phyloP scores from a whole-genome alignment of 2,888 invertebrate species.

The Drosophila silvestris region DNA sequence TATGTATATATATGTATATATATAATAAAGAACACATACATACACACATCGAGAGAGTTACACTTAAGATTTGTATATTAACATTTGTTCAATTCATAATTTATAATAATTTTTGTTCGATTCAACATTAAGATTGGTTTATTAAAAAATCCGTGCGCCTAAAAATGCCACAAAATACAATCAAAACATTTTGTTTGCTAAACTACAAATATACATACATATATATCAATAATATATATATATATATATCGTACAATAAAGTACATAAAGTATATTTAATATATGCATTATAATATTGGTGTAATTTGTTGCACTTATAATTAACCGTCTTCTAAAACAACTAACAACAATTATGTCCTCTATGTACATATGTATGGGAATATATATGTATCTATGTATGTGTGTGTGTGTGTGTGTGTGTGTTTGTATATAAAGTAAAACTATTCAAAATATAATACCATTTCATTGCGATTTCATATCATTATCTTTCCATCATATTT shows the following conservation, averaged over 20 bases:
- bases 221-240: neutral
- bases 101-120: constrained; percentile 29
- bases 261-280: constrained; percentile 40
- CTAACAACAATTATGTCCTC: constrained; percentile 60
- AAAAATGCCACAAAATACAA: constrained; percentile 75
- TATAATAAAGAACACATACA: constrained; percentile 50
- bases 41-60: constrained; percentile 55
- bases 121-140: constrained; percentile 63
- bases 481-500: constrained; percentile 50
- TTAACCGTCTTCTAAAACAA: constrained; percentile 55
- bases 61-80: constrained; percentile 58
- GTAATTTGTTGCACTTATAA: constrained; percentile 51
- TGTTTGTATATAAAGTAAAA: constrained; percentile 41
- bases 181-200: constrained; percentile 70
- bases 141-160: constrained; percentile 65
- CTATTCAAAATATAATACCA: constrained; percentile 73
- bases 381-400: constrained; percentile 24
- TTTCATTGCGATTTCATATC: constrained; percentile 56
- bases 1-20: constrained; percentile 18
- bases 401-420: constrained; percentile 18
- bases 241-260: constrained; percentile 46
- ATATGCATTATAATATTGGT: constrained; percentile 52
- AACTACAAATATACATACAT: constrained; percentile 62
- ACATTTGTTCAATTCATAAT: constrained; percentile 40
- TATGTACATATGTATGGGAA: constrained; percentile 48